Conservation (phyloP, 2,888 invertebrate genomes). For the Limnephilus auricula region DNA sequence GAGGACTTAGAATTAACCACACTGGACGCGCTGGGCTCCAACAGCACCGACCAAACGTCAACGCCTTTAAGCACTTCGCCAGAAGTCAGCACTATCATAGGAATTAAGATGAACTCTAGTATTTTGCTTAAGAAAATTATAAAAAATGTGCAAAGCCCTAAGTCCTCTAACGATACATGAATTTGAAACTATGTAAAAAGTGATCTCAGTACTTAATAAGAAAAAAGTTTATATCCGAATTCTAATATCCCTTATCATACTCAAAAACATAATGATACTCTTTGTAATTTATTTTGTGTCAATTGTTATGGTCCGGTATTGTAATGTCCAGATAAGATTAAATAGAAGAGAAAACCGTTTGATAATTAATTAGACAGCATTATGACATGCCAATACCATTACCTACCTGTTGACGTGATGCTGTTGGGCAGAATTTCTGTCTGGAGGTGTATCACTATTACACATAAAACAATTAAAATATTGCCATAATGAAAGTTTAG, state of each 20-base stretch:
- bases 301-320: background rate
- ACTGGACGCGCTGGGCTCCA: conserved; percentile 35
- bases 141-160: conserved; percentile 12
- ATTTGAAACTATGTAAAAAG: conserved; percentile 4
- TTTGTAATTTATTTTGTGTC: background rate
- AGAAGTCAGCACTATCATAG: background rate
- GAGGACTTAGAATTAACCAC: conserved; percentile 28
- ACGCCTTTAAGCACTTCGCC: conserved; percentile 6
- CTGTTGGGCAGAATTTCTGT: background rate
- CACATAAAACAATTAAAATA: too few species aligned
- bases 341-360: background rate
- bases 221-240: conserved; percentile 6
- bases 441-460: background rate
- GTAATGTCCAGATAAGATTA: background rate
- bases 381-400: background rate
- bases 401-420: background rate
- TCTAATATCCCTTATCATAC: conserved; percentile 6
- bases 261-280: background rate
- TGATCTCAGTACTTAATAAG: conserved; percentile 36
- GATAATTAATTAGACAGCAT: background rate
- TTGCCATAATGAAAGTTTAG: background rate
- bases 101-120: conserved; percentile 29
- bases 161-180: conserved; percentile 48
- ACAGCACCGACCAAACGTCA: conserved; percentile 42
- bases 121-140: conserved; percentile 48